Percentiles rank a stretch among this genome's conserved stretches.
These are phyloP conservation scores for Tenodera sinensis DNA, from an alignment of 2,888 invertebrate genomes.

Conservation along the genomic window DNA sequence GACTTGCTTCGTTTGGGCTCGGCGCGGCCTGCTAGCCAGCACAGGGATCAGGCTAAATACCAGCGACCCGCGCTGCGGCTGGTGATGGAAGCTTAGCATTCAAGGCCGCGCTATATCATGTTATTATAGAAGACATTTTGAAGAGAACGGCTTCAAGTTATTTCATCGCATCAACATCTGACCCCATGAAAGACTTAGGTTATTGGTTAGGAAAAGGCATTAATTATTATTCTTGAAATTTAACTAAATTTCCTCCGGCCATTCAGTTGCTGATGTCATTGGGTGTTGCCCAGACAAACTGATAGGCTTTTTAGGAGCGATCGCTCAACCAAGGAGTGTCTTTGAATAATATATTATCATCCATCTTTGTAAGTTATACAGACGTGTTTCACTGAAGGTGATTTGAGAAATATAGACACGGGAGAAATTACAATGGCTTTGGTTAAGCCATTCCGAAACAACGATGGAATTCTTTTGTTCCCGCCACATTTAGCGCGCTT, in stretches of 20 bases:
- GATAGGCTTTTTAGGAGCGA: background rate
- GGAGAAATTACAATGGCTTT: too few relatives aligned
- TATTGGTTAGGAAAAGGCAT: background rate
- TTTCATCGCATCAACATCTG: background rate
- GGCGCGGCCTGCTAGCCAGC: slow-evolving; percentile 19
- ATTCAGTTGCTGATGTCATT: background rate
- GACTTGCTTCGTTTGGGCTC: background rate
- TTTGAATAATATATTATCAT: background rate
- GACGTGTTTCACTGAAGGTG: too few relatives aligned
- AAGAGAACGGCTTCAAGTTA: background rate
- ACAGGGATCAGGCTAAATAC: slow-evolving; percentile 31
- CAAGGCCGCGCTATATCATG: slow-evolving; percentile 16
- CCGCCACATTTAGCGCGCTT: too few relatives aligned
- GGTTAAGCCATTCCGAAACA: too few relatives aligned
- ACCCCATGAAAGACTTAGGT: background rate
- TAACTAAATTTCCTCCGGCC: background rate
- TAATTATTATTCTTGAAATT: background rate
- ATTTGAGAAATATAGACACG: too few relatives aligned
- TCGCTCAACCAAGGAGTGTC: background rate
- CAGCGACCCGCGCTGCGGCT: slow-evolving; percentile 23
- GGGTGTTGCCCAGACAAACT: background rate
- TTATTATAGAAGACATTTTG: slow-evolving; percentile 20
- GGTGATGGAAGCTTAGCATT: slow-evolving; percentile 16
- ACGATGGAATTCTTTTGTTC: too few relatives aligned
- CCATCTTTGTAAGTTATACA: background rate